These are phyloP conservation scores for Gymnodraco acuticeps DNA, from an alignment of 2,797 vertebrate species.

Conservation along the genomic window DNA sequence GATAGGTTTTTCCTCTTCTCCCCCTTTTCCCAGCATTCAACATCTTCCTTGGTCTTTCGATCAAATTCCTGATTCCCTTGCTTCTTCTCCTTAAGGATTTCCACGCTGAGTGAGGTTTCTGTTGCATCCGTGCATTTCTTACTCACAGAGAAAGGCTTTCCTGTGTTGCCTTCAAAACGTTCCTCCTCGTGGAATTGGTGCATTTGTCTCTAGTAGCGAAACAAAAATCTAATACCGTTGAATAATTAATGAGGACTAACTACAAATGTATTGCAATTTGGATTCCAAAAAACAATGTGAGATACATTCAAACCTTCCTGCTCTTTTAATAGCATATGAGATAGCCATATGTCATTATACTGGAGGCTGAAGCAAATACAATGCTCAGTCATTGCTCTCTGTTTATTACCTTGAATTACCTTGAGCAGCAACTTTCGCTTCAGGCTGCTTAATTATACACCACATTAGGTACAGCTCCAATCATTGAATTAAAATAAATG, in stretches of 20 bases:
- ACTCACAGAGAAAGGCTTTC: slow-evolving; percentile 24
- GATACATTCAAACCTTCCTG: background rate
- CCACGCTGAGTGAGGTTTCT: slow-evolving; percentile 6
- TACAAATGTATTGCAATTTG: slow-evolving; percentile 32
- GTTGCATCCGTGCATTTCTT: slow-evolving; percentile 14
- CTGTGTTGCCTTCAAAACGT: slow-evolving; percentile 28
- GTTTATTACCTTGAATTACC: slow-evolving; percentile 35
- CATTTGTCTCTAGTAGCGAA: slow-evolving; percentile 31
- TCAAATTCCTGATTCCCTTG: slow-evolving; percentile 32
- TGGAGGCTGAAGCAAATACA: slow-evolving; percentile 20
- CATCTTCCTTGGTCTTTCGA: background rate
- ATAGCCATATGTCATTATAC: slow-evolving; percentile 20
- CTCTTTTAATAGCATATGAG: slow-evolving; percentile 4
- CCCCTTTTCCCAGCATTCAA: background rate
- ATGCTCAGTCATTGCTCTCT: slow-evolving; percentile 20
- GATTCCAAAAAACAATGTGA: slow-evolving; percentile 25
- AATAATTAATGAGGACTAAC: slow-evolving; percentile 62
- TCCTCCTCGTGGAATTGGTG: slow-evolving; percentile 21
- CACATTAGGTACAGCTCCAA: slow-evolving; percentile 26
- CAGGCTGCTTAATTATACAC: slow-evolving; percentile 34
- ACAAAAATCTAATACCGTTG: slow-evolving; percentile 35
- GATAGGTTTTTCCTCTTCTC: background rate
- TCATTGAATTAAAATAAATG: slow-evolving; percentile 46
- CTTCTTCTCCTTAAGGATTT: slow-evolving; percentile 26
- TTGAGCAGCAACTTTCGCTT: slow-evolving; percentile 8